phyloP scores from a whole-genome alignment of 2,888 invertebrate genomes.

The Pheosia tremula region DNA sequence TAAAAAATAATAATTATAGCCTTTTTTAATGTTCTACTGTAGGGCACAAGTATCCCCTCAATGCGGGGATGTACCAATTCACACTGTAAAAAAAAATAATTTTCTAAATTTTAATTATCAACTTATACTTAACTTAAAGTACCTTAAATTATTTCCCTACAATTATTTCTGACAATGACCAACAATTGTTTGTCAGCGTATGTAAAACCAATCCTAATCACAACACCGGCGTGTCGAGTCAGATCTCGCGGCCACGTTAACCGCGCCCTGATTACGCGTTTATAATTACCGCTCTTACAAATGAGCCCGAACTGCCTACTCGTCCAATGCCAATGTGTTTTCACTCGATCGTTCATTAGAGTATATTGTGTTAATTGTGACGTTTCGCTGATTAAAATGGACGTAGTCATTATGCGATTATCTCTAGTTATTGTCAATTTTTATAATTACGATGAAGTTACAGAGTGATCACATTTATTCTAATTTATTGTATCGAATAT shows the following conservation, averaged over 20 bases:
- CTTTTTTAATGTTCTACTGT: no score
- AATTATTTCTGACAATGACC: no score
- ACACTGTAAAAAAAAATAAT: no score
- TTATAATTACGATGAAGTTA: constrained; percentile 9
- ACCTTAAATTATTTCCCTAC: no score
- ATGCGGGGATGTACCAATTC: no score
- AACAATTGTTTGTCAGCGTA: not conserved
- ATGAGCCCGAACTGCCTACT: constrained; percentile 70
- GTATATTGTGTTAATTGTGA: constrained; percentile 73
- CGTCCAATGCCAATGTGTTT: constrained; percentile 72
- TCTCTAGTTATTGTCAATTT: constrained; percentile 28
- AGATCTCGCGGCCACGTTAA: constrained; percentile 50
- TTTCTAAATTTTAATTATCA: no score
- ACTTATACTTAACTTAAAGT: no score
- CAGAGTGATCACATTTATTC: no score
- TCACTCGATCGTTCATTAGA: constrained; percentile 76
- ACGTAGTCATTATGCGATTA: constrained; percentile 37
- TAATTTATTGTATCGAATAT: no score
- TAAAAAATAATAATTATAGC: no score
- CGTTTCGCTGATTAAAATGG: constrained; percentile 68
- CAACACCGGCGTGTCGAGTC: constrained; percentile 21
- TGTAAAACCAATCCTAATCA: constrained; percentile 5
- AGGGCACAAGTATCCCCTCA: no score
- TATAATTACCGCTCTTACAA: constrained; percentile 80
- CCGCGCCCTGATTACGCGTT: constrained; percentile 71